These are phyloP conservation scores for Aphelinus atriplicis DNA, from an alignment of 1,140 invertebrate species.

Conservation along the genomic window DNA sequence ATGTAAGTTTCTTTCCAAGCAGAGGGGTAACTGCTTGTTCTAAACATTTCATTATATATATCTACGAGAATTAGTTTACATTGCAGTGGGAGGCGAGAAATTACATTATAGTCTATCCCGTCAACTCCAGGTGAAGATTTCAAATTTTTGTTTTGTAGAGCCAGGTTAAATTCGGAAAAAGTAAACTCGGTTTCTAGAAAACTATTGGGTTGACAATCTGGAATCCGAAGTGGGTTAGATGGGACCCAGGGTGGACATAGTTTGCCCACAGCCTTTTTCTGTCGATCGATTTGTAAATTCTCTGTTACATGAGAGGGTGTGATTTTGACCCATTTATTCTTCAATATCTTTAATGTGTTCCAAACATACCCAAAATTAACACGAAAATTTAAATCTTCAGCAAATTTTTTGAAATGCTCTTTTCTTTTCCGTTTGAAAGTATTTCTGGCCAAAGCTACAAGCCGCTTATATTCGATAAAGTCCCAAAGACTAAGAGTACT, in stretches of 20 bases:
- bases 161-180: slow-evolving; percentile 16
- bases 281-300: not conserved
- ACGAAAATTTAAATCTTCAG: slow-evolving; percentile 13
- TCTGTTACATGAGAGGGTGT: not conserved
- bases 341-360: slow-evolving; percentile 26
- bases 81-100: slow-evolving; percentile 9
- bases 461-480: slow-evolving; percentile 36
- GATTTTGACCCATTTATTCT: slow-evolving; percentile 31
- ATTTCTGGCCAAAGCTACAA: slow-evolving; percentile 3
- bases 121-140: slow-evolving; percentile 3
- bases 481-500: slow-evolving; percentile 3
- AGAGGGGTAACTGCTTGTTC: not conserved
- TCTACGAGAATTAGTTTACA: slow-evolving; percentile 23
- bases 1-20: slow-evolving; percentile 20
- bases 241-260: slow-evolving; percentile 7
- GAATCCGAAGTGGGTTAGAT: not conserved
- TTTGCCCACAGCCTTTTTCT: not conserved
- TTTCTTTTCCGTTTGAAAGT: slow-evolving; percentile 37
- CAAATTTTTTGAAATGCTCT: slow-evolving; percentile 18
- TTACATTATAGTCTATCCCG: slow-evolving; percentile 3
- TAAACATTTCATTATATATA: slow-evolving; percentile 34
- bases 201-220: not conserved
- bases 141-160: slow-evolving; percentile 1
- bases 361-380: slow-evolving; percentile 14
- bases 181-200: not conserved